Base-by-base conservation (phyloP, 2,797 vertebrate species). In the Sebastes oblongus region DNA sequence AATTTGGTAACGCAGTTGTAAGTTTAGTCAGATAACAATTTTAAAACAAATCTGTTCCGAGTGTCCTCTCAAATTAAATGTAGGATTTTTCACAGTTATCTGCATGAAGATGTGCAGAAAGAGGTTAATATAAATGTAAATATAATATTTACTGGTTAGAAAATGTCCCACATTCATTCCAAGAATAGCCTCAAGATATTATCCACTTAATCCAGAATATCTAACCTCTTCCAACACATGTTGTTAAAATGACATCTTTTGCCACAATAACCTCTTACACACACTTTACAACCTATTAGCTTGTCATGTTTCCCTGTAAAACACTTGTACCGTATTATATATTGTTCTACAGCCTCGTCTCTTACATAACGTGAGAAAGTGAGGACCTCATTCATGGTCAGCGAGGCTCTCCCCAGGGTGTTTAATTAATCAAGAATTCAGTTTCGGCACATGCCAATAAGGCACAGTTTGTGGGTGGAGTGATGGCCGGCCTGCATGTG, bases 351-450 rank as follows among this genome's bases (percentile, higher is more conserved):
- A 54, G 56, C 36, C 34, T 68, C 22, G 3, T 78, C 50, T 80
- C 80, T 93, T 91, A 88, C 79, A 87, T 92, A 91, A 90, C n/a
- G 74, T 90, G 85, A 86, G 84, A 90, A 92, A 92, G 79, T 75
- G 62, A 77, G 60, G 68, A 59, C 66, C 80, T 82, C 65, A 77
- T 84, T 77, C 58, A 71, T 66, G 80, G 64, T 75, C 76, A 78
- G 58, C 4, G 0, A 34, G 34, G 18, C 36, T 73, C 55, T 86
- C 85, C 89, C 78, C 39, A 32, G 83, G 79, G 84, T 82, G 79
- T 82, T 89, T 75, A 52, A 89, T 92, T 80, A 80, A 91, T 94
- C 87, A 88, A 80, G 66, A 89, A 86, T 89, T 91, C 87, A 71
- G 78, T 85, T 88, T 86, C 58, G 25, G 72, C 84, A 90, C 75